These are phyloP conservation scores for Drosophila elegans DNA, from an alignment of 1,140 invertebrate genomes.

Conservation along the genomic window DNA sequence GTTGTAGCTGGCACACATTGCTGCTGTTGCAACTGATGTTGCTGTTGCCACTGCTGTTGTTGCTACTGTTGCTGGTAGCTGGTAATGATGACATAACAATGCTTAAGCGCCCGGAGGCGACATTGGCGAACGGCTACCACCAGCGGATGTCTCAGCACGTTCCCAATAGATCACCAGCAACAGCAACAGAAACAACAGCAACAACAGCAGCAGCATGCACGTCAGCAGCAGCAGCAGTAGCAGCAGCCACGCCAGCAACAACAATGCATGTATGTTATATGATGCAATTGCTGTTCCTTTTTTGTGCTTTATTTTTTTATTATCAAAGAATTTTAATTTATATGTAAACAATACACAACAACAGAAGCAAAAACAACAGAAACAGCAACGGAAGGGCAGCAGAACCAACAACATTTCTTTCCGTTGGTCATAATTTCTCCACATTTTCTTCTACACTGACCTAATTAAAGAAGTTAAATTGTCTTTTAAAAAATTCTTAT, in stretches of 20 bases:
- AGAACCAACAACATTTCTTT: slow-evolving; percentile 20
- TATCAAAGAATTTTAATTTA: slow-evolving; percentile 82
- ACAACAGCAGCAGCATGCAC: slow-evolving; percentile 38
- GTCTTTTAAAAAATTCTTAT: not conserved
- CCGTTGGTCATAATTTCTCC: slow-evolving; percentile 6
- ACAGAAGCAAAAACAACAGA: slow-evolving; percentile 8
- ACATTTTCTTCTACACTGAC: not conserved
- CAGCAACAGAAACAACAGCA: slow-evolving; percentile 30
- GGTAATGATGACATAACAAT: slow-evolving; percentile 82
- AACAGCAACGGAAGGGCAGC: not conserved
- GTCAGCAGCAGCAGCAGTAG: slow-evolving; percentile 7
- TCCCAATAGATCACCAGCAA: slow-evolving; percentile 78
- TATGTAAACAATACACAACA: slow-evolving; percentile 71
- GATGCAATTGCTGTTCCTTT: slow-evolving; percentile 51
- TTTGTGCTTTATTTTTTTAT: slow-evolving; percentile 53
- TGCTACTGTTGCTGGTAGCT: slow-evolving; percentile 42
- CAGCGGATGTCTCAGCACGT: slow-evolving; percentile 77
- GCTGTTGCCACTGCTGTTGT: slow-evolving; percentile 7
- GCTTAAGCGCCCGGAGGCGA: slow-evolving; percentile 74
- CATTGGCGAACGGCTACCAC: slow-evolving; percentile 54
- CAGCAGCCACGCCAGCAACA: slow-evolving; percentile 27
- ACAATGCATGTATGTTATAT: slow-evolving; percentile 38
- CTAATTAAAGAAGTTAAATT: not conserved
- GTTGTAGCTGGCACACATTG: slow-evolving; percentile 51
- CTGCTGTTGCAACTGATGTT: slow-evolving; percentile 18